A percentile compares a stretch with the other conserved stretches of the same genome.
Conservation (phyloP, 2,797 vertebrate genomes). For the Valencia hispanica region DNA sequence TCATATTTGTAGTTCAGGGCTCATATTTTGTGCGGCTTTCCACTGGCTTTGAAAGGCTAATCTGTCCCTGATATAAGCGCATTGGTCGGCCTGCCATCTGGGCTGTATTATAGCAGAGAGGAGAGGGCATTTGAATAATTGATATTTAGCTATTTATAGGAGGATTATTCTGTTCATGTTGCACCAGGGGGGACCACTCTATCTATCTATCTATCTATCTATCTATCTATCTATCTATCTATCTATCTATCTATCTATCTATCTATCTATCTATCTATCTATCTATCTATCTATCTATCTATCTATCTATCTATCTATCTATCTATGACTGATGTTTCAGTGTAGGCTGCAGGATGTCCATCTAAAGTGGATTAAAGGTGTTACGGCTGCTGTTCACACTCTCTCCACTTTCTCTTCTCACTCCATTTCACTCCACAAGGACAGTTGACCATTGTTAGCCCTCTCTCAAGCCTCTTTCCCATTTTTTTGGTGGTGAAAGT, state of each 20-base stretch:
- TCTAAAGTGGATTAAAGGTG: slow-evolving; percentile 78
- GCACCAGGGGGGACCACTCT: slow-evolving; percentile 30
- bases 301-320: slow-evolving; percentile 33
- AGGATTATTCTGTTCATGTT: slow-evolving; percentile 77
- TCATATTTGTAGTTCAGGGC: slow-evolving; percentile 61
- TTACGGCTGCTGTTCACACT: slow-evolving; percentile 71
- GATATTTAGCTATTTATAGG: slow-evolving; percentile 79
- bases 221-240: slow-evolving; percentile 40
- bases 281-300: slow-evolving; percentile 21
- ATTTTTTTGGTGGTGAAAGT: slow-evolving; percentile 58
- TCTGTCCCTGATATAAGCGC: slow-evolving; percentile 78
- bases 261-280: slow-evolving; percentile 41
- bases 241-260: slow-evolving; percentile 45
- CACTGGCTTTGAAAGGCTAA: slow-evolving; percentile 77
- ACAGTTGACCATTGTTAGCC: slow-evolving; percentile 80
- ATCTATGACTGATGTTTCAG: slow-evolving; percentile 14
- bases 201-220: slow-evolving; percentile 31
- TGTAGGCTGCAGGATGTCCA: slow-evolving; percentile 43
- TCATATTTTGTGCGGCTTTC: slow-evolving; percentile 71
- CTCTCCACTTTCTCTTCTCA: slow-evolving; percentile 45
- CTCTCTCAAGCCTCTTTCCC: slow-evolving; percentile 74
- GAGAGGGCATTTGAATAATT: slow-evolving; percentile 79
- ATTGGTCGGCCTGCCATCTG: slow-evolving; percentile 77
- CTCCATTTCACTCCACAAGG: slow-evolving; percentile 72
- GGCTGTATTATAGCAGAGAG: slow-evolving; percentile 68